Percentiles rank a stretch among this genome's conserved stretches.
Conservation (phyloP, 2,888 invertebrate species). For the Ligdia adustata region DNA sequence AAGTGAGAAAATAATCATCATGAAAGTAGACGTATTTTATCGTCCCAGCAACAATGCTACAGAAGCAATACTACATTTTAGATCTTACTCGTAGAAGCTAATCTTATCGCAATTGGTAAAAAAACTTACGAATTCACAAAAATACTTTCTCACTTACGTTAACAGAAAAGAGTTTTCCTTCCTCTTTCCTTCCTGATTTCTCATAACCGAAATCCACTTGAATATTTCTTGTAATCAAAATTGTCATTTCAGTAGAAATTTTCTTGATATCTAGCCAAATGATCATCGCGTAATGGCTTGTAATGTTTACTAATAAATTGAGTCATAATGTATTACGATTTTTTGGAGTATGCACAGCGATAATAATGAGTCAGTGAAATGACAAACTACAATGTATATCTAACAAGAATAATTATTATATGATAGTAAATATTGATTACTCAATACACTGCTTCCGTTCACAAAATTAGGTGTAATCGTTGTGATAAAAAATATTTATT, state of each 20-base stretch:
- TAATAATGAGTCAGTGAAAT: constrained; percentile 20
- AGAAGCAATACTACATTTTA: too few species aligned
- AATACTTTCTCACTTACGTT: not conserved
- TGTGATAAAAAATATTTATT: too few species aligned
- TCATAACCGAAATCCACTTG: constrained; percentile 2
- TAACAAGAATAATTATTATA: too few species aligned
- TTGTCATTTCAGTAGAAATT: constrained; percentile 14
- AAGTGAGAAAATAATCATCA: too few species aligned
- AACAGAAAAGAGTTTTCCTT: constrained; percentile 11
- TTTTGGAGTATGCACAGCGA: not conserved
- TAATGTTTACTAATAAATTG: constrained; percentile 29
- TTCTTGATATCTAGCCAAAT: constrained; percentile 13
- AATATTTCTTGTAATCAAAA: constrained; percentile 14
- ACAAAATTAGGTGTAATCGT: too few species aligned
- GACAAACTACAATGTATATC: not conserved
- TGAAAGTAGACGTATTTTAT: too few species aligned
- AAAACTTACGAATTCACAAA: too few species aligned
- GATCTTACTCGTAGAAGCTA: too few species aligned
- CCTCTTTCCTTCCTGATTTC: constrained; percentile 18
- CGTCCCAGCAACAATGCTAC: too few species aligned
- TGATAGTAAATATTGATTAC: too few species aligned
- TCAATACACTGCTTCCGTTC: too few species aligned
- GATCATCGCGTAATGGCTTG: constrained; percentile 15
- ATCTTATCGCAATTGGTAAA: too few species aligned
- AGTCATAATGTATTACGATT: constrained; percentile 31